Evolutionary conservation across 2,797 vertebrate species (phyloP).

Genomic region (Hyperoplus lanceolatus): DNA sequence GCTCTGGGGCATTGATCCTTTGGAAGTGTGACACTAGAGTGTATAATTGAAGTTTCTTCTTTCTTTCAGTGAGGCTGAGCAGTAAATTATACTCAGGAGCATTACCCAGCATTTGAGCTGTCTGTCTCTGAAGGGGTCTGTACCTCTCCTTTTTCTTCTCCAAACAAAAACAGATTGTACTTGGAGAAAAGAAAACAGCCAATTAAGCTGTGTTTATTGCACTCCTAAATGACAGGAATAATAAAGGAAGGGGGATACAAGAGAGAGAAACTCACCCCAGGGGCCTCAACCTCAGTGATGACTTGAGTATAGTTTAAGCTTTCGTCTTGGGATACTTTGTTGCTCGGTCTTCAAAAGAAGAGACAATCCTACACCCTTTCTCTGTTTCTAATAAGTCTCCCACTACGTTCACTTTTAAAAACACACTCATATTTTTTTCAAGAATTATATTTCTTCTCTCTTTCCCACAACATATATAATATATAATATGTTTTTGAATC

Average conservation of each 20-base stretch:
- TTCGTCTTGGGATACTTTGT: conserved; percentile 39
- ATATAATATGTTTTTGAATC: conserved; percentile 27
- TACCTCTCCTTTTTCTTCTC: conserved; percentile 53
- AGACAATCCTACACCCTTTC: neutral
- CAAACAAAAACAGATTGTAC: conserved; percentile 52
- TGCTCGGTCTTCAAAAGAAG: conserved; percentile 19
- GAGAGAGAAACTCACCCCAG: conserved; percentile 35
- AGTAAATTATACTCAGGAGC: conserved; percentile 72
- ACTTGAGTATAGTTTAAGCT: conserved; percentile 26
- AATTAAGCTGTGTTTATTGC: conserved; percentile 66
- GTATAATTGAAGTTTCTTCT: conserved; percentile 21
- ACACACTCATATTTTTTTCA: conserved; percentile 6
- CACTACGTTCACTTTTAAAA: conserved; percentile 31
- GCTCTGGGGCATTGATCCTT: conserved; percentile 32
- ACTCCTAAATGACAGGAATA: conserved; percentile 19
- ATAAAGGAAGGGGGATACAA: conserved; percentile 35
- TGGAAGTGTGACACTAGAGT: conserved; percentile 46
- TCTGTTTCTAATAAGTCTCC: conserved; percentile 21
- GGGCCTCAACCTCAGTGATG: conserved; percentile 30
- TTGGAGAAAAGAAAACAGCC: conserved; percentile 48
- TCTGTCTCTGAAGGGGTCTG: conserved; percentile 47
- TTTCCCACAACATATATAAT: conserved; percentile 31
- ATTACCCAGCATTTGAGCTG: conserved; percentile 46
- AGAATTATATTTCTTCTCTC: neutral
- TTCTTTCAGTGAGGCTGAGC: conserved; percentile 33